Evolutionary conservation across 53 echinoderm and acorn worm genomes (phyloP).

Genomic region (Astropecten irregularis): DNA sequence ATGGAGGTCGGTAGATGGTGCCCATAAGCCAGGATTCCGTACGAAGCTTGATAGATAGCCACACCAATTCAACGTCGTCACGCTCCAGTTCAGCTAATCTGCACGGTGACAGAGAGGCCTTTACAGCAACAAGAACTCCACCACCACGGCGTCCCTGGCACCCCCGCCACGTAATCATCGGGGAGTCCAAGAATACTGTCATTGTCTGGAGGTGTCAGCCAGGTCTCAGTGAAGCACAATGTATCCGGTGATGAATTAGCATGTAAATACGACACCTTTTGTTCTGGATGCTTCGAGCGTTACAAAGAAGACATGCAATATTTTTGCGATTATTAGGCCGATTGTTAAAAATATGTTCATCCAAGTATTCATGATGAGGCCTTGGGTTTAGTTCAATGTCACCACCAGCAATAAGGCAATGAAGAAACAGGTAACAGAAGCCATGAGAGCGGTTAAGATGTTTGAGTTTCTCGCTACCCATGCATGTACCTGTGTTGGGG

Average conservation of each 20-base stretch:
- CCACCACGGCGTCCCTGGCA: not conserved
- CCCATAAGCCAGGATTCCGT: too few species aligned
- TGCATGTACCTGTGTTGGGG: too few species aligned
- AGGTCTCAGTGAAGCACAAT: not conserved
- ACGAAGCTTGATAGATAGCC: too few species aligned
- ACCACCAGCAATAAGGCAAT: constrained; percentile 9
- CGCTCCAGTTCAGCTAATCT: too few species aligned
- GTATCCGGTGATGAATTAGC: not conserved
- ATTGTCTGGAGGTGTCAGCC: constrained; percentile 23
- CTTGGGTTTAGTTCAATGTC: constrained; percentile 3
- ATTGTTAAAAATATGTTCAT: not conserved
- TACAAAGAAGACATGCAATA: too few species aligned
- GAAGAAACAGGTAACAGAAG: not conserved
- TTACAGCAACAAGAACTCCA: not conserved
- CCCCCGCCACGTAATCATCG: not conserved
- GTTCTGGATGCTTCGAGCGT: not conserved
- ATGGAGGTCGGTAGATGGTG: too few species aligned
- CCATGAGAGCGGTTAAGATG: too few species aligned
- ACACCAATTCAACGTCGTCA: too few species aligned
- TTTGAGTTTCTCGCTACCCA: too few species aligned
- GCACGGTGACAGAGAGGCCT: constrained; percentile 2
- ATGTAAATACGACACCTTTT: not conserved
- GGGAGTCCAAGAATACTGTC: not conserved
- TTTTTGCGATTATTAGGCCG: too few species aligned
- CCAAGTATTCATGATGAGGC: not conserved